Percentiles rank a stretch among this genome's conserved stretches.
Conservation (phyloP, 2,797 vertebrate genomes). For the Crenichthys baileyi region DNA sequence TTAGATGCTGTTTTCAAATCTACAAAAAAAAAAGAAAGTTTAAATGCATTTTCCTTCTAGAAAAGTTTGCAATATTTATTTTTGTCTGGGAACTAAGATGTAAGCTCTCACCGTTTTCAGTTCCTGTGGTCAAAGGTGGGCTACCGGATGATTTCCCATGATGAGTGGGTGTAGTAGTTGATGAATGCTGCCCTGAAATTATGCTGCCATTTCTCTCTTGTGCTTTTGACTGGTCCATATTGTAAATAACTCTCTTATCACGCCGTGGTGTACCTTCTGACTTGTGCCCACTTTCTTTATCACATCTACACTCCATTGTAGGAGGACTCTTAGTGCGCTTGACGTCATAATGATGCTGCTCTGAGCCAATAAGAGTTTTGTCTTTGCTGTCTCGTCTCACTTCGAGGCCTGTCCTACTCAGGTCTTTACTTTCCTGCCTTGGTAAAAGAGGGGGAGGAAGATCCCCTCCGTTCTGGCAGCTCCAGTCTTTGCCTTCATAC, state of each 20-base stretch:
- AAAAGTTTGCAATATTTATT: background rate
- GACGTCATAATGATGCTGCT: conserved; percentile 66
- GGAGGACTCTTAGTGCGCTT: conserved; percentile 70
- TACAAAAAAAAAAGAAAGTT: conserved; percentile 52
- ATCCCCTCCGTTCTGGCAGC: conserved; percentile 66
- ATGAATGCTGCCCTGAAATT: conserved; percentile 83
- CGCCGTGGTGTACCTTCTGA: conserved; percentile 88
- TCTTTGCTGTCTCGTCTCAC: conserved; percentile 78
- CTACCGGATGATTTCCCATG: conserved; percentile 90
- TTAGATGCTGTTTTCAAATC: conserved; percentile 89
- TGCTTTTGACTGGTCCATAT: conserved; percentile 89
- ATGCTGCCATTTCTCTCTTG: conserved; percentile 89
- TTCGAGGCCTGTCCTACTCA: conserved; percentile 70
- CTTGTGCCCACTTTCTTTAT: conserved; percentile 88
- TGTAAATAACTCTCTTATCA: conserved; percentile 86
- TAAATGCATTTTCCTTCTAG: background rate
- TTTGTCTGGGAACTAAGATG: background rate
- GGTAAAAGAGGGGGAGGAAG: conserved; percentile 64
- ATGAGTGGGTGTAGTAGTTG: conserved; percentile 86
- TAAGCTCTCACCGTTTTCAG: conserved; percentile 85
- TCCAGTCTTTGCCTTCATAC: conserved; percentile 68
- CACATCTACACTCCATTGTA: conserved; percentile 70
- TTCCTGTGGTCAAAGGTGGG: conserved; percentile 86
- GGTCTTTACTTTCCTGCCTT: conserved; percentile 84
- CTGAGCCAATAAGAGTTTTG: conserved; percentile 69